A percentile compares a stretch with the other conserved stretches of the same genome.
These are phyloP conservation scores for Caenorhabditis imperialis DNA, from an alignment of 2,888 invertebrate species.

Conservation along the genomic window DNA sequence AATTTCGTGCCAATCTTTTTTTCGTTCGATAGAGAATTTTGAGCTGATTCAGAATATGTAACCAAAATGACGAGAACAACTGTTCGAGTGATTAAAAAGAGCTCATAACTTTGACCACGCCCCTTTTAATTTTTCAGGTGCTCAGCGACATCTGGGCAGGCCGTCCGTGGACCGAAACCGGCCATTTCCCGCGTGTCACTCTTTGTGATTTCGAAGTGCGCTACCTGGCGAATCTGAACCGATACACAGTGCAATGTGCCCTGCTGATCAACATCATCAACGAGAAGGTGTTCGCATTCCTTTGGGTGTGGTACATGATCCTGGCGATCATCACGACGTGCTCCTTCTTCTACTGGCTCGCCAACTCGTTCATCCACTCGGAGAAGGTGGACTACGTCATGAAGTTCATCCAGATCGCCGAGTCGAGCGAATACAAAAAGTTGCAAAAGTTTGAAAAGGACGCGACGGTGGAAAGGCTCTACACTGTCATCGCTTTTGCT, in stretches of 20 bases:
- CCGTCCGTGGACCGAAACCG: slow-evolving; percentile 76
- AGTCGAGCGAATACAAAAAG: slow-evolving; percentile 59
- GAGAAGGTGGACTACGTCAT: slow-evolving; percentile 76
- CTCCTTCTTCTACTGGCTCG: slow-evolving; percentile 74
- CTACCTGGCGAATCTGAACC: slow-evolving; percentile 76
- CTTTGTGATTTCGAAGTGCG: slow-evolving; percentile 78
- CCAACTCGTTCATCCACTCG: slow-evolving; percentile 66
- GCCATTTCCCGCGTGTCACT: slow-evolving; percentile 76
- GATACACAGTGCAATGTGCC: slow-evolving; percentile 77
- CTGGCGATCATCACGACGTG: slow-evolving; percentile 70
- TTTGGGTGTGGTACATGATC: slow-evolving; percentile 77
- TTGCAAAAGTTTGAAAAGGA: slow-evolving; percentile 59
- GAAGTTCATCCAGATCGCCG: slow-evolving; percentile 71
- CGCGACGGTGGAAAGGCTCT: slow-evolving; percentile 55
- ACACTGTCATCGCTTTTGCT: slow-evolving; percentile 69
- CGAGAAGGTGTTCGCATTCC: slow-evolving; percentile 77
- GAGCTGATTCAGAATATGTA: too few species aligned
- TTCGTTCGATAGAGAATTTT: too few species aligned
- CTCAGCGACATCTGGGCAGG: slow-evolving; percentile 72
- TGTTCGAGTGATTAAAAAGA: too few species aligned
- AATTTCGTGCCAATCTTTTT: too few species aligned
- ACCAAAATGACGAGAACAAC: too few species aligned
- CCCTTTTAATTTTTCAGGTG: slow-evolving; percentile 62
- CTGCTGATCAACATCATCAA: slow-evolving; percentile 77
- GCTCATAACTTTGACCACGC: too few species aligned